phyloP scores from a whole-genome alignment of 2,888 invertebrate genomes.

The Dioctria linearis region DNA sequence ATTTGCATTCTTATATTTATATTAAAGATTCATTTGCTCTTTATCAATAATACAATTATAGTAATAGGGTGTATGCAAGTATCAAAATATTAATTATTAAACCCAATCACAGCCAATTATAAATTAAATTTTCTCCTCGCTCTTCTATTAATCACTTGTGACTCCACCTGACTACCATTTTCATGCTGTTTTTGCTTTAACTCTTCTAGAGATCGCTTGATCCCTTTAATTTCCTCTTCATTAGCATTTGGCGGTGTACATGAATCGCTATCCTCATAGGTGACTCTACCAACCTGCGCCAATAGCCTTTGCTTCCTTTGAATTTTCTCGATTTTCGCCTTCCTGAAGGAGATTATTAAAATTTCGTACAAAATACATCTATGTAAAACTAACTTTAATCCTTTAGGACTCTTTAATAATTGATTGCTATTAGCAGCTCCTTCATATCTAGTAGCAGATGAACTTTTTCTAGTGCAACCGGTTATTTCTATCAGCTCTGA shows the following conservation, averaged over 20 bases:
- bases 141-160: slow-evolving; percentile 1
- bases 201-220: slow-evolving; percentile 7
- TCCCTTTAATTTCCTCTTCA: slow-evolving; percentile 7
- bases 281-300: slow-evolving; percentile 4
- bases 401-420: slow-evolving; percentile 2
- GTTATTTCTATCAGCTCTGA: not conserved
- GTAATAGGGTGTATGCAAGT: too few species aligned
- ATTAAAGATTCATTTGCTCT: too few species aligned
- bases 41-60: too few species aligned
- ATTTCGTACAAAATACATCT: not conserved
- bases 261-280: slow-evolving; percentile 41
- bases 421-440: not conserved
- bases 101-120: not conserved
- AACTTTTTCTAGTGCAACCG: not conserved
- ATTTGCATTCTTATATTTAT: too few species aligned
- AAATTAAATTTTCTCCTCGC: slow-evolving; percentile 1
- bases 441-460: not conserved
- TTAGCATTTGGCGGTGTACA: slow-evolving; percentile 27
- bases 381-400: not conserved
- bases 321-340: not conserved
- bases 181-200: slow-evolving; percentile 33
- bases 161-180: not conserved
- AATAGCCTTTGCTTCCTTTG: not conserved
- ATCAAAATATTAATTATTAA: too few species aligned
- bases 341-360: not conserved